Base-by-base conservation (phyloP, 2,888 invertebrate species). In the Gisinianus flammeolus region DNA sequence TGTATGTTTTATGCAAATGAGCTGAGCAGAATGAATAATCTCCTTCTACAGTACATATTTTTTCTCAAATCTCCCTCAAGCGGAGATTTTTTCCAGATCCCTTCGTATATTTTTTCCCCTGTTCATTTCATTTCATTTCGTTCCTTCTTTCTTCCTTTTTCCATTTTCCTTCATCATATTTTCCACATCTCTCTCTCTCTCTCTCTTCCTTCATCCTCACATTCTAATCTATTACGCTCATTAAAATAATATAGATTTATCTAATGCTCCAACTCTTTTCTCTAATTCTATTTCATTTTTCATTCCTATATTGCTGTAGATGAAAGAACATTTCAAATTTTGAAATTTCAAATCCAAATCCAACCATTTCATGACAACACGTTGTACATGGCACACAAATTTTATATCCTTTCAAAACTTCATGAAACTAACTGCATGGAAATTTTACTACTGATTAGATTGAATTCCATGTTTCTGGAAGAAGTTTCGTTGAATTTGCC, bases 1-100 rank as follows among this genome's bases (percentile, higher is more conserved):
- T 80, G 78, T 67, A 64, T 76, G 56, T 76, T 80, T 80, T 80
- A 80, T 80, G 80, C 78, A 80, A 80, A 80, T 80, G 78, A 80
- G 66, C 69, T 26, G 33, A 44, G 30, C 77, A 74, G 64, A 73
- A 73, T 68, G 68, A 78, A 73, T 78, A 68, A 71, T 73, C 69
- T 69, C 56, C 28, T 19, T 58, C 30, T 68, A 68, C 30, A 24
- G 35, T 31, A 56, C 54, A 35, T 64, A 8, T 33, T 58, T 58
- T 58, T 58, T 58, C 58, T 58, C 2, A 62, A 62, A 67, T 72
- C 33, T 77, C 78, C 78, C 78, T 72, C 73, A 54, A 78, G 78
- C 73, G 58, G 56, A 72, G 58, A 72, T 58, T 72, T 72, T 72
- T 72, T 72, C 72, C 72, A 72, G 72, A 62, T 56, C 72, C 62